phyloP scores from a whole-genome alignment of 1,140 invertebrate genomes.

The Lepidurus packardi region DNA sequence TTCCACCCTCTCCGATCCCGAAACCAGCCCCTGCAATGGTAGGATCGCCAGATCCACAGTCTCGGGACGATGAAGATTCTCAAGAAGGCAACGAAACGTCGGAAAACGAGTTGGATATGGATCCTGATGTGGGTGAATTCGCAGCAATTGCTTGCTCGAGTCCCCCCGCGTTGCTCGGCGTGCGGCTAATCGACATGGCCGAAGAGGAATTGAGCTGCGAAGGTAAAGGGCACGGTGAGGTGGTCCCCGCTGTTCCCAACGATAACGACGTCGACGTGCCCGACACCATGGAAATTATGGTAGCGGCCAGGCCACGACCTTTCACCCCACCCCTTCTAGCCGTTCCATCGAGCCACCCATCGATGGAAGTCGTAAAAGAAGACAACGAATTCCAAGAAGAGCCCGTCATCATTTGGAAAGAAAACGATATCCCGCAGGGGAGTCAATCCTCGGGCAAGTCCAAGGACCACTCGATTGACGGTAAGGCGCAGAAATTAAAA shows the following conservation, averaged over 20 bases:
- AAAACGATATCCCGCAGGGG: slow-evolving; percentile 51
- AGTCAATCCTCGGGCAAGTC: slow-evolving; percentile 29
- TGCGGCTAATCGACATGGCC: slow-evolving; percentile 62
- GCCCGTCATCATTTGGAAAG: slow-evolving; percentile 73
- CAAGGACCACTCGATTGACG: slow-evolving; percentile 35
- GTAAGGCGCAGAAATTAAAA: not conserved
- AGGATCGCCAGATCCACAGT: not conserved
- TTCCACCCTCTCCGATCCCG: not conserved
- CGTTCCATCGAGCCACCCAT: slow-evolving; percentile 39
- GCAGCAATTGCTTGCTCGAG: slow-evolving; percentile 57
- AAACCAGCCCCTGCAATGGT: not conserved
- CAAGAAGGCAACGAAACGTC: not conserved
- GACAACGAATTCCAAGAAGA: slow-evolving; percentile 41
- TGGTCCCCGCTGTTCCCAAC: slow-evolving; percentile 15
- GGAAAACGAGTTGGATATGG: not conserved
- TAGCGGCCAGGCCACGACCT: slow-evolving; percentile 37
- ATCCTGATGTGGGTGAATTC: slow-evolving; percentile 28
- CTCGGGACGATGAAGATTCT: not conserved
- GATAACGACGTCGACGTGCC: slow-evolving; percentile 44
- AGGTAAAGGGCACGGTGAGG: slow-evolving; percentile 37
- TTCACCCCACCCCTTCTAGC: slow-evolving; percentile 39
- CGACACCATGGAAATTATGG: slow-evolving; percentile 36
- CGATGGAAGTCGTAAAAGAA: slow-evolving; percentile 47
- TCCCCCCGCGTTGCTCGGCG: slow-evolving; percentile 61
- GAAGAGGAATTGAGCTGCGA: slow-evolving; percentile 74